Conservation (phyloP, 1,140 invertebrate species). For the Drosophila hydei region DNA sequence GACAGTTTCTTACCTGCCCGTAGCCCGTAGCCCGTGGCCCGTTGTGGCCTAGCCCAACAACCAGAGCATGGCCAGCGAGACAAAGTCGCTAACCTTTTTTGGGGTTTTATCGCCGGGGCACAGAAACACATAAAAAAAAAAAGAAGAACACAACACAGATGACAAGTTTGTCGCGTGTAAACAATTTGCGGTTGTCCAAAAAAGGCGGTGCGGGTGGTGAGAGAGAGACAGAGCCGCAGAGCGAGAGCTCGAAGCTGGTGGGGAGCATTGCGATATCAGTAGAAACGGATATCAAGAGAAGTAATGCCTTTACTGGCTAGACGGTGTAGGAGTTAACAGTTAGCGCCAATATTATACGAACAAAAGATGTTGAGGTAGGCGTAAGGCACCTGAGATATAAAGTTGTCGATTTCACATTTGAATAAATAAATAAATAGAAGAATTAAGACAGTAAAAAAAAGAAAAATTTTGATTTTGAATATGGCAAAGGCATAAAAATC, state of each 20-base stretch:
- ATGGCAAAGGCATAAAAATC: no score
- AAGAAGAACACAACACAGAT: constrained; percentile 36
- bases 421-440: not conserved
- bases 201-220: constrained; percentile 67
- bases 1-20: constrained; percentile 61
- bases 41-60: constrained; percentile 74
- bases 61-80: constrained; percentile 46
- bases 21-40: not conserved
- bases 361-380: constrained; percentile 29
- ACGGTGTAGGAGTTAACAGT: constrained; percentile 46
- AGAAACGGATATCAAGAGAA: constrained; percentile 64
- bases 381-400: not conserved
- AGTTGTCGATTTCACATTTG: no score
- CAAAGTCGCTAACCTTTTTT: constrained; percentile 75
- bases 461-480: no score
- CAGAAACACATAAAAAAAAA: constrained; percentile 48
- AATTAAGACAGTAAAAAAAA: no score
- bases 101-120: constrained; percentile 57
- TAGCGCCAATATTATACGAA: constrained; percentile 23
- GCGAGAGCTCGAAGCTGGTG: constrained; percentile 5
- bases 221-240: not conserved
- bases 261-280: constrained; percentile 49
- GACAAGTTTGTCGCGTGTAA: constrained; percentile 81
- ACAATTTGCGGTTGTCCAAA: constrained; percentile 74
- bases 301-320: constrained; percentile 47